phyloP scores from a whole-genome alignment of 2,113 vertebrate genomes.

The Hemicordylus capensis region DNA sequence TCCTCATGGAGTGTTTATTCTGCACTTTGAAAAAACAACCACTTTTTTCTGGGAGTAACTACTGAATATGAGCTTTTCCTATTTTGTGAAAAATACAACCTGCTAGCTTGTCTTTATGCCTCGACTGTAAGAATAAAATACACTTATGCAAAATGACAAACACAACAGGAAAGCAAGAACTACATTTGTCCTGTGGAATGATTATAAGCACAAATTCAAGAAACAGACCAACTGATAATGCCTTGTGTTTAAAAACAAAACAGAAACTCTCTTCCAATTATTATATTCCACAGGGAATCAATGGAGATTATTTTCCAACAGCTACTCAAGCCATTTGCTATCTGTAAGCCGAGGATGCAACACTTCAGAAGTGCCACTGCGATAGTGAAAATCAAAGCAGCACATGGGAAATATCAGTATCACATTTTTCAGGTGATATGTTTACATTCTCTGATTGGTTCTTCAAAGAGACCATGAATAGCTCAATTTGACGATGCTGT shows the following conservation, averaged over 20 bases:
- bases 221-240: constrained; percentile 31
- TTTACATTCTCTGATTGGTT: constrained; percentile 27
- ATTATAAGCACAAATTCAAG: constrained; percentile 23
- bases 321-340: constrained; percentile 27
- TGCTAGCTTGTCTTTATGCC: not conserved
- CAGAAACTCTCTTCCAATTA: constrained; percentile 34
- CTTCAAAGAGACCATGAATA: constrained; percentile 8
- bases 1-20: not conserved
- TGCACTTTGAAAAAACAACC: not conserved
- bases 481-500: not conserved
- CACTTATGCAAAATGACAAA: not conserved
- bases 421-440: not conserved
- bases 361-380: not conserved
- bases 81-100: not conserved
- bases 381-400: constrained; percentile 23
- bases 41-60: constrained; percentile 3
- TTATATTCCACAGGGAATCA: constrained; percentile 39
- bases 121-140: constrained; percentile 22
- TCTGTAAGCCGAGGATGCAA: constrained; percentile 6
- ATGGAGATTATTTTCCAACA: not conserved
- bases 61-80: not conserved
- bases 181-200: constrained; percentile 2
- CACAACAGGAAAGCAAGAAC: not conserved
- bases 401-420: constrained; percentile 12
- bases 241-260: constrained; percentile 42